Evolutionary conservation across 2,797 vertebrate genomes (phyloP), one percentile per base, ranked within the genome.

Genomic region (Sus cebifrons): DNA sequence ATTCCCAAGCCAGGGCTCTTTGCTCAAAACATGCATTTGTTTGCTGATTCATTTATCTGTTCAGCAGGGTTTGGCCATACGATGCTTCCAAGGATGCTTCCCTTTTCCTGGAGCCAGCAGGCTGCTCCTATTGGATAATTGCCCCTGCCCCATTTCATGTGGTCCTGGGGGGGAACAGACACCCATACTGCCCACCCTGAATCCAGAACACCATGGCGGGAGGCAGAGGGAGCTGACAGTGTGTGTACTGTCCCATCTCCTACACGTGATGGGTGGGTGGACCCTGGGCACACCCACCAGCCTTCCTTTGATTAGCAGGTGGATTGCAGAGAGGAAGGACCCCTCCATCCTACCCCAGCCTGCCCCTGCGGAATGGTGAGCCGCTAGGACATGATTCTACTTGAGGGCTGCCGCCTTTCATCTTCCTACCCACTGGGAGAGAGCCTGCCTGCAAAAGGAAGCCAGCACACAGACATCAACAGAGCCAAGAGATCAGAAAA

Each of bases 381-480:
- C 64, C 44, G 0, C 23, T 49, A 68, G 29, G 44, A 20, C 32
- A 1, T 3, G 29, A 86, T 32, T 52, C 40, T 49, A 2, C 29
- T n/a, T 21, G 7, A 14, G 12, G 11, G 2, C 3, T 29, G 7
- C 87, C 40, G 23, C 23, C 36, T n/a, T 52, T 68, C 23, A 3
- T 25, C 58, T n/a, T 54, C 13, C 36, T 21, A 54, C 77, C 27
- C 13, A 6, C 27, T 23, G 27, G 75, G 20, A 29, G 1, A 27
- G n/a, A 23, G 49, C 25, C 14, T 6, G 17, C 18, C 73, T 52
- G 18, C 23, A 1, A 21, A 54, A 52, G 77, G 64, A 54, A 74
- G 52, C 65, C 9, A 32, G 32, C 10, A 27, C 15, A 10, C 44
- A 68, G 64, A 15, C 13, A 67, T 1, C 5, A 0, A 17, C 10